Base-by-base conservation (phyloP, 2,797 vertebrate genomes). In the Coranthus polyacanthus region DNA sequence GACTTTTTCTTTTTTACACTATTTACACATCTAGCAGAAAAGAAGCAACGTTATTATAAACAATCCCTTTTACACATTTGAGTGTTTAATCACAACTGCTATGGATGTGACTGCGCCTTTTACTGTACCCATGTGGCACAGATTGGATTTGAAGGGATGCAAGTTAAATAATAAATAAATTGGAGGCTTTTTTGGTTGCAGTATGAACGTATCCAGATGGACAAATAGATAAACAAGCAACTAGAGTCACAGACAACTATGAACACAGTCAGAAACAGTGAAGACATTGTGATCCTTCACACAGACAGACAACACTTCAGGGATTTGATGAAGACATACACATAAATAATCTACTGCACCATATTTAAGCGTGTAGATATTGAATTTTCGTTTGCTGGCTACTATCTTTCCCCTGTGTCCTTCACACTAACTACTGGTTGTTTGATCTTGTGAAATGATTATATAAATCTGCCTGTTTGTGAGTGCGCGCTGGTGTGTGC, bases 361-460 rank as follows among this genome's bases (percentile, higher is more conserved):
- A 24, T 49, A 26, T 26, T 26, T n/a, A 17, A 32, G 13, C 22
- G 2, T 44, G 13, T 46, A 21, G 12, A 24, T 42, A 10, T 36
- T 71, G 43, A 0, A 18, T 20, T 53, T 45, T 56, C 6, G 3
- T 73, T 58, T 58, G 21, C 47, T 44, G 22, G 24, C 17, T 42
- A 26, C 34, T 12, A 7, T 38, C 34, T 68, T 58, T 39, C 29
- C 54, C 34, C 38, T 0, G 29, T 80, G 72, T 78, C 75, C 72
- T 86, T 78, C 60, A 75, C 41, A 42, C 52, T 62, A 65, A 72
- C 36, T 61, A 26, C 24, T 41, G 67, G 61, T 29, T 67, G 49
- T 76, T 76, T 77, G 69, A 83, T 60, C 60, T 44, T 36, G 49
- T 71, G 61, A 45, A 63, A 81, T 78, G 57, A 85, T 81, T 76